These are phyloP conservation scores for Esox lucius DNA, from an alignment of 2,797 vertebrate species.

Conservation along the genomic window DNA sequence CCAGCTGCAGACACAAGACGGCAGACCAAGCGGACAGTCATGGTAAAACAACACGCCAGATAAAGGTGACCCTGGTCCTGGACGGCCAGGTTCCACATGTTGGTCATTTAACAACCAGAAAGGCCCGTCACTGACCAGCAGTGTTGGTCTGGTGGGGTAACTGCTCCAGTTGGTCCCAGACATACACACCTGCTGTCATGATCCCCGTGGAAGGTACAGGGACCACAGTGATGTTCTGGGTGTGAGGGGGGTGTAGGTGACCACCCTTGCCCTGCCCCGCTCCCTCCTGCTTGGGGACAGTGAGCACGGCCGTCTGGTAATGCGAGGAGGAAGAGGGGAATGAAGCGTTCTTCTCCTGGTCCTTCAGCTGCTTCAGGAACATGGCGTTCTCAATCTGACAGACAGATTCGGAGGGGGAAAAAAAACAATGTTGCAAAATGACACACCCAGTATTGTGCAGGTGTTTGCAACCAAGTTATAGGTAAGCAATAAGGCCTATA, in stretches of 20 bases:
- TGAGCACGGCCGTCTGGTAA: conserved; percentile 89
- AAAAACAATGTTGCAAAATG: conserved; percentile 2
- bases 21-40: not conserved
- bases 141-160: too few relatives aligned
- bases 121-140: too few relatives aligned
- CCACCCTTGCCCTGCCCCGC: conserved; percentile 56
- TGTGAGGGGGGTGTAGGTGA: conserved; percentile 87
- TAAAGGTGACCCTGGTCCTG: not conserved
- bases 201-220: conserved; percentile 93
- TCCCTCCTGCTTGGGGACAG: conserved; percentile 83
- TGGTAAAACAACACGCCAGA: conserved; percentile 13
- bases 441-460: not conserved
- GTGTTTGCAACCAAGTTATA: too few relatives aligned
- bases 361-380: conserved; percentile 98
- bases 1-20: conserved; percentile 78
- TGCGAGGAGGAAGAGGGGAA: conserved; percentile 86
- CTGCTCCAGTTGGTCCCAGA: too few relatives aligned
- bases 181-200: conserved; percentile 90
- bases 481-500: too few relatives aligned
- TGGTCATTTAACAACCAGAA: too few relatives aligned
- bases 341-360: conserved; percentile 87
- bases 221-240: conserved; percentile 95
- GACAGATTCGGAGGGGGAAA: conserved; percentile 19
- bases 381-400: conserved; percentile 93
- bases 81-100: too few relatives aligned